phyloP scores from a whole-genome alignment of 2,113 vertebrate genomes.

The Anhinga anhinga region DNA sequence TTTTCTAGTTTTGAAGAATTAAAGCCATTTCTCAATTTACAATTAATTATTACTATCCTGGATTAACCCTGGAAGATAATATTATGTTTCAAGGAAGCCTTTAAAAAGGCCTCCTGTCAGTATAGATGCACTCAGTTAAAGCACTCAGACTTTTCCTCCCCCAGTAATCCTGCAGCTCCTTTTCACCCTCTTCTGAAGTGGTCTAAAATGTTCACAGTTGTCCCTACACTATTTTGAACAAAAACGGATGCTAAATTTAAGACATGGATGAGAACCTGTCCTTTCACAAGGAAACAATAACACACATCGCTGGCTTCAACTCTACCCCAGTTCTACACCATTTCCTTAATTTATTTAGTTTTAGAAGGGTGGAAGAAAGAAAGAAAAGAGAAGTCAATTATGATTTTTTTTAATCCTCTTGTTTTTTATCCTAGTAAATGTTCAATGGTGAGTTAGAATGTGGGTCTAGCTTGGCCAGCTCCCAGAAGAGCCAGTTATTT shows the following conservation, averaged over 20 bases:
- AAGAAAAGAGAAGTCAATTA: background rate
- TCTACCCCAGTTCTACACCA: background rate
- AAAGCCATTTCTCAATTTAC: constrained; percentile 87
- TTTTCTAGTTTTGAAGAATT: constrained; percentile 82
- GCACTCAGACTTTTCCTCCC: background rate
- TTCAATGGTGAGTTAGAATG: background rate
- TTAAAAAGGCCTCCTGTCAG: constrained; percentile 59
- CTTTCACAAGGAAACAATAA: background rate
- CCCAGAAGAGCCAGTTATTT: constrained; percentile 1
- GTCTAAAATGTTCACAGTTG: background rate
- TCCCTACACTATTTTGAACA: constrained; percentile 4
- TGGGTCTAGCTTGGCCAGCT: background rate
- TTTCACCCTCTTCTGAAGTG: background rate
- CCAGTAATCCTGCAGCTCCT: background rate
- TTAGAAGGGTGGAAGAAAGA: background rate
- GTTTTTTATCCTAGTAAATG: background rate
- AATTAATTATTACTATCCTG: constrained; percentile 85
- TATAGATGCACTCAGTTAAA: background rate
- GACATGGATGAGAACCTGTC: background rate
- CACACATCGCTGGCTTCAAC: background rate
- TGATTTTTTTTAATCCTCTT: background rate
- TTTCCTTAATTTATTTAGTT: background rate
- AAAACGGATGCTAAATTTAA: constrained; percentile 16
- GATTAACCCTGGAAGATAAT: constrained; percentile 73
- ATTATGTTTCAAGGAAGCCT: constrained; percentile 70